Evolutionary conservation across 1,140 invertebrate species (phyloP).

Genomic region (Bombus haemorrhoidalis): DNA sequence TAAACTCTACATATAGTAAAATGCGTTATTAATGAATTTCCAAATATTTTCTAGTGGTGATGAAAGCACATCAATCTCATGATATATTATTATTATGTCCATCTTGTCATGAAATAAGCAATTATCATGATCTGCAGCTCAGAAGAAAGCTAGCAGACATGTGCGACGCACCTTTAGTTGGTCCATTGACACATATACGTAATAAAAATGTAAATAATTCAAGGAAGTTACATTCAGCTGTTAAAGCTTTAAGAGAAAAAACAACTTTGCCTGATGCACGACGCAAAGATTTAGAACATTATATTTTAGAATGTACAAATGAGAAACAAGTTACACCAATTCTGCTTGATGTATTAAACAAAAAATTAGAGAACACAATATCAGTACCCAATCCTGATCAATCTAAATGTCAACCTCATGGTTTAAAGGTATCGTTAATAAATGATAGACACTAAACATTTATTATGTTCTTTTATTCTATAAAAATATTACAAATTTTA

Average conservation of each 20-base stretch:
- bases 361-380: conserved; percentile 65
- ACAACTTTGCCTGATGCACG: conserved; percentile 83
- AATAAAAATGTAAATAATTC: conserved; percentile 69
- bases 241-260: conserved; percentile 84
- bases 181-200: conserved; percentile 68
- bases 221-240: conserved; percentile 86
- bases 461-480: background rate
- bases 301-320: conserved; percentile 81
- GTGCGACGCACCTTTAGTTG: conserved; percentile 86
- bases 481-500: background rate
- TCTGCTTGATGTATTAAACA: conserved; percentile 80
- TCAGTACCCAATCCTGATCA: conserved; percentile 28
- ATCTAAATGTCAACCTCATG: conserved; percentile 71
- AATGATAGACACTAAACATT: conserved; percentile 18
- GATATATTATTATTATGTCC: conserved; percentile 91
- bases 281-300: conserved; percentile 81
- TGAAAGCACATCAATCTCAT: conserved; percentile 93
- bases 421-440: conserved; percentile 71
- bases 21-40: background rate
- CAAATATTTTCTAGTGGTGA: conserved; percentile 82
- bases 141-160: conserved; percentile 84
- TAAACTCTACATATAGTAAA: background rate
- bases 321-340: conserved; percentile 79
- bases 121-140: conserved; percentile 86
- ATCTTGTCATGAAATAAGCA: conserved; percentile 89